Evolutionary conservation across 2,888 invertebrate species (phyloP).

Genomic region (Xylota sylvarum): DNA sequence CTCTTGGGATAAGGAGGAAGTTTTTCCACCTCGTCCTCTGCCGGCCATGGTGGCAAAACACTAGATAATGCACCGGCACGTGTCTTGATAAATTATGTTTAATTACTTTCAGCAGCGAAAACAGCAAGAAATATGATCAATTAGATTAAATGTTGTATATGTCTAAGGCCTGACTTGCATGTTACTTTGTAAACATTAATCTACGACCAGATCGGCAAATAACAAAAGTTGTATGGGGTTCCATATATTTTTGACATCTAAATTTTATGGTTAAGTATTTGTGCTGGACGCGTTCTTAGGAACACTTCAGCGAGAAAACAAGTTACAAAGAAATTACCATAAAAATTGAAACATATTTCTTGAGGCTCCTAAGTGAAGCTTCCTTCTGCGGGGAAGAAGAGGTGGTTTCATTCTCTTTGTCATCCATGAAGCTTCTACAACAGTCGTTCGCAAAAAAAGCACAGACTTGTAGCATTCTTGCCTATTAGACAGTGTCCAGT

Average conservation of each 20-base stretch:
- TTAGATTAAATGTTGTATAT: not conserved
- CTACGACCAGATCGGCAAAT: too few relatives aligned
- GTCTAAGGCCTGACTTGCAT: not conserved
- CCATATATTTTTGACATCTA: not conserved
- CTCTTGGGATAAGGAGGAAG: constrained; percentile 83
- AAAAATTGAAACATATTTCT: too few relatives aligned
- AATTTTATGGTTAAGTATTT: not conserved
- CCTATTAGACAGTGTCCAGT: too few relatives aligned
- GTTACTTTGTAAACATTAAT: too few relatives aligned
- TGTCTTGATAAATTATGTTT: not conserved
- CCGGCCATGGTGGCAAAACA: constrained; percentile 80
- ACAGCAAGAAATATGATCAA: not conserved
- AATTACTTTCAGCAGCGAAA: not conserved
- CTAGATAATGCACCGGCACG: not conserved
- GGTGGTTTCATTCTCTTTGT: too few relatives aligned
- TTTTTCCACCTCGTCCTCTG: constrained; percentile 82
- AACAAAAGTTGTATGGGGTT: not conserved
- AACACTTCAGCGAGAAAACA: not conserved
- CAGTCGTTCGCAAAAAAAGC: too few relatives aligned
- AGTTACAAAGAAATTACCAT: too few relatives aligned
- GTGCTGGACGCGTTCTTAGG: not conserved
- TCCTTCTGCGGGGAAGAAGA: too few relatives aligned
- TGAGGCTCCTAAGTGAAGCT: too few relatives aligned
- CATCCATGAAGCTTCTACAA: too few relatives aligned
- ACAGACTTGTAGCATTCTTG: too few relatives aligned